Percentiles rank a stretch among this genome's conserved stretches.
phyloP scores from a whole-genome alignment of 92 coral and sea anemone genomes.

The Umimayanthus kanabou region DNA sequence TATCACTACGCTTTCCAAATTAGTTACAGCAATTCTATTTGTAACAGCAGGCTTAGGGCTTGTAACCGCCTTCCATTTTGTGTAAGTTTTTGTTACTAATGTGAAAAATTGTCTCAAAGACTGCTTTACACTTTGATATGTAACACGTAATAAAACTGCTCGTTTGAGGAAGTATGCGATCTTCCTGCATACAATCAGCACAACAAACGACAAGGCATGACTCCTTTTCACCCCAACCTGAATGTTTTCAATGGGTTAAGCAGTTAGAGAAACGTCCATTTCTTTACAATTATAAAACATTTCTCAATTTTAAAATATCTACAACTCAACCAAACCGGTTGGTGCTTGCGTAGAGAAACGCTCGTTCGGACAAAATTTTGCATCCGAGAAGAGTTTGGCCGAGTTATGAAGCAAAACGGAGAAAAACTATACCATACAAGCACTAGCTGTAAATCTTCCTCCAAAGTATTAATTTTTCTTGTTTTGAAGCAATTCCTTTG shows the following conservation, averaged over 20 bases:
- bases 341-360: background rate
- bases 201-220: no score
- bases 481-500: background rate
- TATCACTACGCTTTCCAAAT: background rate
- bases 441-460: no score
- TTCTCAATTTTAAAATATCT: background rate
- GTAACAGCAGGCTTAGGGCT: background rate
- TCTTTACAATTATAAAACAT: background rate
- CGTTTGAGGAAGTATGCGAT: no score
- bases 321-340: background rate
- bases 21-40: no score
- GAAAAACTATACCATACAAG: no score
- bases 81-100: no score
- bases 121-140: background rate
- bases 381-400: background rate
- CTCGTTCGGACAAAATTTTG: background rate
- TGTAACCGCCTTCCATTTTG: no score
- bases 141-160: background rate
- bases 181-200: no score
- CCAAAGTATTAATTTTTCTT: background rate
- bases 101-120: background rate
- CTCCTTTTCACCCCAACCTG: background rate
- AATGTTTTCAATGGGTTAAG: background rate
- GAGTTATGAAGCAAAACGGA: no score
- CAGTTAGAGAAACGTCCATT: no score